These are phyloP conservation scores for Drosophila santomea DNA, from an alignment of 1,140 invertebrate species.

Conservation along the genomic window DNA sequence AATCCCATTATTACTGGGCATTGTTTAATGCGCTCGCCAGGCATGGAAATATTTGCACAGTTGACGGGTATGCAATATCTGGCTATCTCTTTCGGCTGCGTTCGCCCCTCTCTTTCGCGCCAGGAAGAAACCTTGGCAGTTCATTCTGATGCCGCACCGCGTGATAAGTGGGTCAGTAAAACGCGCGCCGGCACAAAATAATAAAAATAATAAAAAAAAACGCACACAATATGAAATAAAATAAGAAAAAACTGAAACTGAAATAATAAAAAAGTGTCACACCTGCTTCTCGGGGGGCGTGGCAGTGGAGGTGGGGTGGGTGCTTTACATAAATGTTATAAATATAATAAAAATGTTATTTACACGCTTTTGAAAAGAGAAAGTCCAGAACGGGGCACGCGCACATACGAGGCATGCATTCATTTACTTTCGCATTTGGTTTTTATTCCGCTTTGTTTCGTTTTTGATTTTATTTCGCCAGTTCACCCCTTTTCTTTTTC, in stretches of 20 bases:
- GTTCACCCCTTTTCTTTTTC: conserved; percentile 59
- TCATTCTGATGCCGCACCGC: conserved; percentile 71
- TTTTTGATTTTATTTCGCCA: conserved; percentile 38
- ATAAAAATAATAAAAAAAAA: background rate
- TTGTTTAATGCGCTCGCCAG: conserved; percentile 51
- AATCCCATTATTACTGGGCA: conserved; percentile 35
- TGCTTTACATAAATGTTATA: conserved; percentile 79
- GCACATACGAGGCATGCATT: conserved; percentile 59
- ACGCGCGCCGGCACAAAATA: conserved; percentile 41
- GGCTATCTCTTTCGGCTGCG: conserved; percentile 9
- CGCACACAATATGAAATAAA: conserved; percentile 11
- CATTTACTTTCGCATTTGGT: conserved; percentile 68
- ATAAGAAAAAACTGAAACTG: conserved; percentile 42
- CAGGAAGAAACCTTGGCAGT: conserved; percentile 68
- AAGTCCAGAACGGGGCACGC: conserved; percentile 61
- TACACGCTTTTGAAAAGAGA: conserved; percentile 80
- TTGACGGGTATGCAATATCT: conserved; percentile 60
- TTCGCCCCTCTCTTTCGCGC: conserved; percentile 19
- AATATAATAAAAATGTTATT: conserved; percentile 82
- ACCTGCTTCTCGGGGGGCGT: conserved; percentile 44
- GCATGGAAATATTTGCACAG: conserved; percentile 77
- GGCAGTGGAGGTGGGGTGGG: conserved; percentile 29
- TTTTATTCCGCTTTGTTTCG: conserved; percentile 30
- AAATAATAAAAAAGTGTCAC: conserved; percentile 74
- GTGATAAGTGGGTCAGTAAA: conserved; percentile 77